Evolutionary conservation across 92 coral and sea anemone species (phyloP).

Genomic region (Epizoanthus illoricatus): DNA sequence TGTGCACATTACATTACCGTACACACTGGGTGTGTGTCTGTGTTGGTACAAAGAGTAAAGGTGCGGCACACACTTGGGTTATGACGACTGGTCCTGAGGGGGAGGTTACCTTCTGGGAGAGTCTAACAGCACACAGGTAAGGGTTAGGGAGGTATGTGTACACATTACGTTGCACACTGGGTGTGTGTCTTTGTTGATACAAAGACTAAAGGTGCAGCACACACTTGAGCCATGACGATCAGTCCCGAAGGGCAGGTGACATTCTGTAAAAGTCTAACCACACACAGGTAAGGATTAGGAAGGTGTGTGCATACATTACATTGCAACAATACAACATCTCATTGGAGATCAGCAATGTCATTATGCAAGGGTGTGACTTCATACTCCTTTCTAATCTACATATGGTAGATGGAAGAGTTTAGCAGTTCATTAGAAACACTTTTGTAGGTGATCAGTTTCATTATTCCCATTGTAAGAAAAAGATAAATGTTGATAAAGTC

Average conservation of each 20-base stretch:
- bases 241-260: constrained; percentile 28
- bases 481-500: too few relatives aligned
- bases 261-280: background rate
- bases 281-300: constrained; percentile 70
- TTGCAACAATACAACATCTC: too few relatives aligned
- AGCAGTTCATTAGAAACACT: too few relatives aligned
- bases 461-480: too few relatives aligned
- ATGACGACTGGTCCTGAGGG: constrained; percentile 31
- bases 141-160: too few relatives aligned
- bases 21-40: constrained; percentile 66
- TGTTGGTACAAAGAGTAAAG: constrained; percentile 94
- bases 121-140: constrained; percentile 76
- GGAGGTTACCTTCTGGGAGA: background rate
- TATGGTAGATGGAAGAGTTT: too few relatives aligned
- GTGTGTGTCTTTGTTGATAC: constrained; percentile 93
- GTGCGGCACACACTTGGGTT: constrained; percentile 74
- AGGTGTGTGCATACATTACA: too few relatives aligned
- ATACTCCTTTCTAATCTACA: too few relatives aligned
- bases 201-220: constrained; percentile 90
- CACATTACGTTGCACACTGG: background rate
- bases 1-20: background rate
- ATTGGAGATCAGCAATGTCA: too few relatives aligned
- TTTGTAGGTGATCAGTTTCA: too few relatives aligned
- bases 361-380: too few relatives aligned
- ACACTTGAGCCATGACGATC: constrained; percentile 41